These are phyloP conservation scores for Coluber constrictor DNA, from an alignment of 2,797 vertebrate genomes.

Conservation along the genomic window DNA sequence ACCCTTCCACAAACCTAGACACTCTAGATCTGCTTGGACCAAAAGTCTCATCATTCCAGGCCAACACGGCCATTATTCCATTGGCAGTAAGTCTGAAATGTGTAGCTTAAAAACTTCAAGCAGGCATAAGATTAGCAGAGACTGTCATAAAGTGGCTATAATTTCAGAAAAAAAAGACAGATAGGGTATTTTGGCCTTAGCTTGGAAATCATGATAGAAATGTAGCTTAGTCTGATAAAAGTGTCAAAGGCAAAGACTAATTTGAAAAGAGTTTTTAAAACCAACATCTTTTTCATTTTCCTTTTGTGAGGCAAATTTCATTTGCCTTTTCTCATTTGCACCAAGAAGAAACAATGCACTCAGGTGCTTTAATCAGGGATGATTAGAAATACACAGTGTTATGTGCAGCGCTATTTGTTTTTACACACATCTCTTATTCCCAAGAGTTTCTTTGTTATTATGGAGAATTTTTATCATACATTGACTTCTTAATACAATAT, in stretches of 20 bases:
- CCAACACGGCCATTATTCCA: background rate
- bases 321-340: background rate
- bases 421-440: background rate
- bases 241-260: constrained; percentile 34
- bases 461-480: background rate
- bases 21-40: background rate
- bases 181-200: background rate
- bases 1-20: background rate
- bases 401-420: background rate
- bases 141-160: background rate
- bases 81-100: background rate
- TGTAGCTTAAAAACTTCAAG: background rate
- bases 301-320: background rate
- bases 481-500: background rate
- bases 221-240: constrained; percentile 43
- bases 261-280: constrained; percentile 2
- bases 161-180: background rate
- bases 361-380: constrained; percentile 15
- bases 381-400: background rate
- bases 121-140: background rate
- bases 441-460: background rate
- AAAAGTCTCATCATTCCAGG: background rate
- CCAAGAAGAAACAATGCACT: background rate
- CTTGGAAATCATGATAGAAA: constrained; percentile 31
- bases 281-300: constrained; percentile 5